phyloP scores from a whole-genome alignment of 2,888 invertebrate species.

The Amphiduros pacificus region DNA sequence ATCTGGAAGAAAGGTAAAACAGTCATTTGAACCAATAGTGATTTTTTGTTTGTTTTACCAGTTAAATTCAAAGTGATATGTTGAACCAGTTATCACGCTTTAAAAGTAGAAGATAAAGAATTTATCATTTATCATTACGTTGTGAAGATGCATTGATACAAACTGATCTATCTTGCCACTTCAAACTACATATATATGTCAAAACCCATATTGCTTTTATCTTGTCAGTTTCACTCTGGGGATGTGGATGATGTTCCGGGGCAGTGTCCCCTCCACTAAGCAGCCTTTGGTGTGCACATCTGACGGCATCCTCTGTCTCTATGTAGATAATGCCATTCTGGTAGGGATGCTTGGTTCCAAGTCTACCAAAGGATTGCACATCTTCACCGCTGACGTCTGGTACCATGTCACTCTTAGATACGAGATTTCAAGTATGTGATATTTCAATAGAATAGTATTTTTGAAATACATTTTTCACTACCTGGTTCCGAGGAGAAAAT shows the following conservation, averaged over 20 bases:
- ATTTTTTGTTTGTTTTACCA: neutral
- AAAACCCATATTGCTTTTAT: neutral
- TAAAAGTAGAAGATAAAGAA: too few species aligned
- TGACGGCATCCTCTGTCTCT: slow-evolving; percentile 37
- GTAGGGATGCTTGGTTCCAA: slow-evolving; percentile 31
- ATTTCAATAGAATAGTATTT: neutral
- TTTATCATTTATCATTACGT: too few species aligned
- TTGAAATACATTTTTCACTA: neutral
- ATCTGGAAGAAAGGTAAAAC: slow-evolving; percentile 12
- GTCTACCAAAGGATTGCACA: slow-evolving; percentile 28
- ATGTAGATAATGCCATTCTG: slow-evolving; percentile 33
- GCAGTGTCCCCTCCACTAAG: slow-evolving; percentile 26
- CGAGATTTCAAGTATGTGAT: slow-evolving; percentile 28
- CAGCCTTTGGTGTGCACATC: slow-evolving; percentile 41
- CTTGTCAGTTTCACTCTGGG: slow-evolving; percentile 42
- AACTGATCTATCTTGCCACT: too few species aligned
- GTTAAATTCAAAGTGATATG: too few species aligned
- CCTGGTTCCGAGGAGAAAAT: neutral
- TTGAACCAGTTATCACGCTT: too few species aligned
- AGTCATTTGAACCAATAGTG: neutral
- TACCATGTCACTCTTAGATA: slow-evolving; percentile 38
- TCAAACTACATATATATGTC: neutral
- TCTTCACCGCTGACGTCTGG: slow-evolving; percentile 35
- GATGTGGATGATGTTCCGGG: slow-evolving; percentile 37
- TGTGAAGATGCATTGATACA: too few species aligned